phyloP scores from a whole-genome alignment of 2,797 vertebrate species.

The Melopsittacus undulatus region DNA sequence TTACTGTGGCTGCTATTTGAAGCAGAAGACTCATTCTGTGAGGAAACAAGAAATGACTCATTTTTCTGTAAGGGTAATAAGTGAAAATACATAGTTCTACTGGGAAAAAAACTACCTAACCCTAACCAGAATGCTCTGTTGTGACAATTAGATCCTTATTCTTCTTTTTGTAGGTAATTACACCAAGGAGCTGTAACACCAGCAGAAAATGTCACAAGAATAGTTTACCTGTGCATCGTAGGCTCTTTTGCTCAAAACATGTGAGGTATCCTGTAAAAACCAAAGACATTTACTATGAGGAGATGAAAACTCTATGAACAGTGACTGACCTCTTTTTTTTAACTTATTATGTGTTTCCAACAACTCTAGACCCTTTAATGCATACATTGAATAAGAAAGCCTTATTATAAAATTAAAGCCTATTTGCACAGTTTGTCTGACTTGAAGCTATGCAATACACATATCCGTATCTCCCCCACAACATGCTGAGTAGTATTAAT shows the following conservation, averaged over 20 bases:
- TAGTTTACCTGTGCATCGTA: slow-evolving; percentile 44
- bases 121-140: not conserved
- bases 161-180: not conserved
- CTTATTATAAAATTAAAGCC: not conserved
- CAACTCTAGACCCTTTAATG: not conserved
- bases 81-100: not conserved
- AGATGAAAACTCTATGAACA: not conserved
- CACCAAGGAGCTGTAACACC: not conserved
- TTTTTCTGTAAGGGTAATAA: not conserved
- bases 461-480: not conserved
- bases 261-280: slow-evolving; percentile 43
- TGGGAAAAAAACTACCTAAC: not conserved
- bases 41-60: not conserved
- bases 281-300: not conserved
- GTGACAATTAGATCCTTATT: not conserved
- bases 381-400: not conserved
- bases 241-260: not conserved
- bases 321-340: not conserved
- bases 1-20: slow-evolving; percentile 40
- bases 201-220: not conserved
- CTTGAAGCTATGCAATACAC: not conserved
- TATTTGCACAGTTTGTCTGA: not conserved
- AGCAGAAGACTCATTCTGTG: slow-evolving; percentile 52
- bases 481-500: not conserved
- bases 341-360: not conserved